Conservation (phyloP, 1,140 invertebrate species). For the Drosophila arawakana region DNA sequence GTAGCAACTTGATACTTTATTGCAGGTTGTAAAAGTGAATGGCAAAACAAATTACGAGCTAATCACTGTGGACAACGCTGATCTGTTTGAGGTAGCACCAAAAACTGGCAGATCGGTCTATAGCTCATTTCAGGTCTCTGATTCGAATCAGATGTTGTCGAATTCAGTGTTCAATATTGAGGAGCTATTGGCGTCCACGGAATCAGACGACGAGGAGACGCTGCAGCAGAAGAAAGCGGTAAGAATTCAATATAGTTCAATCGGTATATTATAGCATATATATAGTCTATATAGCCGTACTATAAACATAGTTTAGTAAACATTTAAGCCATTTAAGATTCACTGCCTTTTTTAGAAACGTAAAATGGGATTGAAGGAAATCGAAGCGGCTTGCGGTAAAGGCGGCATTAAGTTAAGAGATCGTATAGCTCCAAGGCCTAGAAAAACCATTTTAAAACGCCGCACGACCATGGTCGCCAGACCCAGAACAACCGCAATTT, state of each 20-base stretch:
- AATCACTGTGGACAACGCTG: not conserved
- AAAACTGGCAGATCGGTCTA: not conserved
- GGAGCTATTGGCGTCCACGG: conserved; percentile 33
- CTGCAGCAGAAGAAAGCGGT: conserved; percentile 14
- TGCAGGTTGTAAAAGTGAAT: conserved; percentile 17
- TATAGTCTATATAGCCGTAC: too few species aligned
- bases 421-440: too few species aligned
- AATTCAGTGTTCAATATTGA: conserved; percentile 13
- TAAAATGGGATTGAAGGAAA: conserved; percentile 54
- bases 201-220: conserved; percentile 19
- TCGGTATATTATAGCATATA: too few species aligned
- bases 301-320: too few species aligned
- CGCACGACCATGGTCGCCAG: not conserved
- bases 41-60: conserved; percentile 29
- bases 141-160: not conserved
- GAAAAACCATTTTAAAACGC: not conserved
- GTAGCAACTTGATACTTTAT: not conserved
- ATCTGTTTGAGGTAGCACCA: not conserved
- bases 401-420: not conserved
- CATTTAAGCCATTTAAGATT: too few species aligned
- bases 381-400: conserved; percentile 16
- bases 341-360: conserved; percentile 36
- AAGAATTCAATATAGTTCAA: not conserved
- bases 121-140: not conserved
- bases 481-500: not conserved